Base-by-base conservation (phyloP, 2,113 vertebrate genomes). In the Tylochromis polylepis region DNA sequence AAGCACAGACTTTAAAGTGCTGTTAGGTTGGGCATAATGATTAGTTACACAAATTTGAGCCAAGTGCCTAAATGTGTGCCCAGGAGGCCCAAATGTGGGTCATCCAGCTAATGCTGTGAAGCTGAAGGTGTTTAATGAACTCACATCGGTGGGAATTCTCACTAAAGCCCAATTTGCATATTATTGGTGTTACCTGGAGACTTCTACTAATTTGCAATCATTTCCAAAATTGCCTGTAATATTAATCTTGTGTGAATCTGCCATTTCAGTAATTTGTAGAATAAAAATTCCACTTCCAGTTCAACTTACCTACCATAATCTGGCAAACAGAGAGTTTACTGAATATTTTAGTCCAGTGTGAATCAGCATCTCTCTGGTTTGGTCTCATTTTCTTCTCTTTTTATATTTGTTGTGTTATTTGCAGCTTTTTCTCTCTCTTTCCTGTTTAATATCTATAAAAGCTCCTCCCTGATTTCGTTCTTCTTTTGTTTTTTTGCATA, bases 231-330 rank as follows among this genome's bases (percentile, higher is more conserved):
- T 2, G 22, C 5, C 22, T 27, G 65, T 27, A 72, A 49, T 29
- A 29, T 72, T 49, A 27, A 72, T 49, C 22, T 24, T 11, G 2
- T 41, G 67, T 11, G 41, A 43, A 70, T 72, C 67, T 27, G 22
- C 22, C 24, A 70, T 70, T 43, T 70, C n/a, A 43, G n/a, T 24
- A 24, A 43, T 70, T 43, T 70, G 22, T 15, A 34, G 1, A 70
- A 41, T 70, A 43, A 46, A 70, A 46, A 24, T 70, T 70, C 22
- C 14, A 70, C 65, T 43, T 24, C 22, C 14, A 70, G 38, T 43
- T 24, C 0, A 14, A 16, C 1, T 46, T 46, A 27, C 67, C 0
- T 6, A 46, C 38, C 38, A 27, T 18, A 43, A 46, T 72, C 65
- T 11, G 41, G 22, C 38, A 72, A 72, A 46, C 65, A 1, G 11